Conservation (phyloP, 2,888 invertebrate species). For the Leptarthrus brevirostris region DNA sequence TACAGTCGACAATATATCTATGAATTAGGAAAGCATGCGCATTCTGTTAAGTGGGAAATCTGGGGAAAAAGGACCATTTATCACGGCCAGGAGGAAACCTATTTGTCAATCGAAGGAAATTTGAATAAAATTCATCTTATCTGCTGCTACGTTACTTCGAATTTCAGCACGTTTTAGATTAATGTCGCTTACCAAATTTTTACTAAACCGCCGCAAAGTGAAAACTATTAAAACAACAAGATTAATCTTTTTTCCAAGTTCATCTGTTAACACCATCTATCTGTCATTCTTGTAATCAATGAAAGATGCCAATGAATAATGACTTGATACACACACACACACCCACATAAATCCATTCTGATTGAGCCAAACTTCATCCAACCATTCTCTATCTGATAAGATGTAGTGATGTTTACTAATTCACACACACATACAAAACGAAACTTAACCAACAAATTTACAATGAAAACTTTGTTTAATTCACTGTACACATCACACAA, state of each 20-base stretch:
- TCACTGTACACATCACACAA: not conserved
- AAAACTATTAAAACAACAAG: not conserved
- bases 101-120: conserved; percentile 33
- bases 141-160: not conserved
- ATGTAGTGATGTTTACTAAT: too few relatives aligned
- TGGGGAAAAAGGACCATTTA: conserved; percentile 17
- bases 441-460: not conserved
- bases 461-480: conserved; percentile 2
- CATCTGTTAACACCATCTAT: conserved; percentile 39
- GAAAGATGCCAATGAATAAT: conserved; percentile 29
- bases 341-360: not conserved
- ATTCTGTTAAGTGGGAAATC: conserved; percentile 5
- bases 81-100: conserved; percentile 23
- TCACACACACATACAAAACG: too few relatives aligned
- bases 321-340: conserved; percentile 5
- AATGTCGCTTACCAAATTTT: too few relatives aligned
- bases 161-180: too few relatives aligned
- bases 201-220: not conserved
- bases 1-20: not conserved
- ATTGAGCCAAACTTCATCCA: not conserved
- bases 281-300: conserved; percentile 31
- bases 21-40: conserved; percentile 38
- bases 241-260: conserved; percentile 1
- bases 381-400: too few relatives aligned
- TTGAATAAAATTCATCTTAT: conserved; percentile 3